A percentile compares a stretch with the other conserved stretches of the same genome.
Evolutionary conservation across 2,888 invertebrate species (phyloP).

Genomic region (Drosophila affinis): DNA sequence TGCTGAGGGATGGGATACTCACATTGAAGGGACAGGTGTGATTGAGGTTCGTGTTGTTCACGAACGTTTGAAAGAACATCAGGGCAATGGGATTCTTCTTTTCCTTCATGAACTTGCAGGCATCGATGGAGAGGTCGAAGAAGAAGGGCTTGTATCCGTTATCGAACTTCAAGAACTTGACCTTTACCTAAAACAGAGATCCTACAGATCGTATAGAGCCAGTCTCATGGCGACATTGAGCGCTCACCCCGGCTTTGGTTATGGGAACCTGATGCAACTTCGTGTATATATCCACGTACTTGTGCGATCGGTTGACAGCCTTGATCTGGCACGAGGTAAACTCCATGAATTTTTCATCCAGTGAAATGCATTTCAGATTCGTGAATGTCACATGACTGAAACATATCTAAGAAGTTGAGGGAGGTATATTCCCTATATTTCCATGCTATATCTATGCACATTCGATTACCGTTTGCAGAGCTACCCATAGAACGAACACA

Average conservation of each 20-base stretch:
- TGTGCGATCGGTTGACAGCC: slow-evolving; percentile 55
- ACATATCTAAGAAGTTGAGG: neutral
- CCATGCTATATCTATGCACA: too few relatives aligned
- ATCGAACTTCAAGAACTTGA: slow-evolving; percentile 26
- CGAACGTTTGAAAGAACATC: slow-evolving; percentile 9
- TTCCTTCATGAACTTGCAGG: slow-evolving; percentile 40
- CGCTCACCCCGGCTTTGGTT: slow-evolving; percentile 34
- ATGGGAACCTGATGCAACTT: slow-evolving; percentile 15
- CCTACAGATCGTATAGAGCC: too few relatives aligned
- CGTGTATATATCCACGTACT: slow-evolving; percentile 34
- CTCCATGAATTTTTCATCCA: neutral
- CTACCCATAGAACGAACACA: slow-evolving; percentile 12
- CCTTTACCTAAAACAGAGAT: slow-evolving; percentile 9
- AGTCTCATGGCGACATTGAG: neutral
- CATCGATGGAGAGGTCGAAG: slow-evolving; percentile 16
- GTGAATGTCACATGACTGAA: slow-evolving; percentile 48
- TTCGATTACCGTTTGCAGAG: slow-evolving; percentile 19
- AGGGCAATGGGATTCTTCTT: slow-evolving; percentile 8
- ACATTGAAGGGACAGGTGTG: slow-evolving; percentile 45
- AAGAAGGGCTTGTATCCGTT: slow-evolving; percentile 47
- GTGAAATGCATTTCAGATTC: slow-evolving; percentile 46
- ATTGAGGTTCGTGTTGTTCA: slow-evolving; percentile 29
- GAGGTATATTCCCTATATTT: neutral
- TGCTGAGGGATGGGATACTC: neutral
- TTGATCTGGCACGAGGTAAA: slow-evolving; percentile 45